Conservation (phyloP, 1,140 invertebrate species). For the Neodiprion virginianus region DNA sequence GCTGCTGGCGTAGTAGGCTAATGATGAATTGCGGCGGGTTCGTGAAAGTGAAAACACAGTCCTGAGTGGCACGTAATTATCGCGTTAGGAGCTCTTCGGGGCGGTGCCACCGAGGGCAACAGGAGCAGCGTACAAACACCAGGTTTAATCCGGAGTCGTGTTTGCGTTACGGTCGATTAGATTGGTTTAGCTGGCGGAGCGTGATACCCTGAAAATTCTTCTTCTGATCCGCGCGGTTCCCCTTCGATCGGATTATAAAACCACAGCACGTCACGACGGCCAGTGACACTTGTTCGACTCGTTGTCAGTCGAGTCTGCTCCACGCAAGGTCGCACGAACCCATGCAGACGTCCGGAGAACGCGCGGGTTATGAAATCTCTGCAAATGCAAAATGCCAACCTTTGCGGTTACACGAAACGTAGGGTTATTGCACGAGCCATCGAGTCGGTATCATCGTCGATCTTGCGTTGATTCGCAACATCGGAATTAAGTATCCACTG, state of each 20-base stretch:
- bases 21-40: not conserved
- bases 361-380: not conserved
- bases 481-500: not conserved
- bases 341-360: not conserved
- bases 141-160: not conserved
- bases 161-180: not conserved
- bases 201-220: not conserved
- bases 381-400: not conserved
- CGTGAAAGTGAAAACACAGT: constrained; percentile 4
- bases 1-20: not conserved
- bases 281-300: not conserved
- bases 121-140: not conserved
- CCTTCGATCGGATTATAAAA: not conserved
- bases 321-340: not conserved
- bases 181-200: not conserved
- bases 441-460: not conserved
- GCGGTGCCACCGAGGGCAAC: not conserved
- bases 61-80: not conserved
- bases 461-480: not conserved
- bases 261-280: not conserved
- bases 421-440: not conserved
- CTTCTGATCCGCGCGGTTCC: too few relatives aligned
- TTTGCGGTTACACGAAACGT: not conserved
- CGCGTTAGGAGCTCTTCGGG: not conserved
- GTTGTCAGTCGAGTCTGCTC: not conserved